Conservation (phyloP, 2,888 invertebrate genomes). For the Drosophila kanekoi region DNA sequence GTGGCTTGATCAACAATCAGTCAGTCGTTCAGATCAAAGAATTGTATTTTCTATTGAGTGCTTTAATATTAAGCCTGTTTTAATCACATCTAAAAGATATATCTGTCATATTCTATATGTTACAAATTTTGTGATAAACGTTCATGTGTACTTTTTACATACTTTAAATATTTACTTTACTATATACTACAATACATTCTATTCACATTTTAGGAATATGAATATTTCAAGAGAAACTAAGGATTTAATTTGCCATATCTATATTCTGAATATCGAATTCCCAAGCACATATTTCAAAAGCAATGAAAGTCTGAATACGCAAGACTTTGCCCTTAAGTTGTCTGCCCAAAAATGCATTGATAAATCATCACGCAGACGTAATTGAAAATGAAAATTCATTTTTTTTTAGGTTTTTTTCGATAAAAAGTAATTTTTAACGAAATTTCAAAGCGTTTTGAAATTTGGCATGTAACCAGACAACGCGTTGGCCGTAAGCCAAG, state of each 20-base stretch:
- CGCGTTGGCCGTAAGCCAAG: constrained; percentile 63
- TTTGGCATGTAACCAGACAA: constrained; percentile 68
- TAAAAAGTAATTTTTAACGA: constrained; percentile 62
- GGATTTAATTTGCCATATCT: neutral
- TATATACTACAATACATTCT: too few relatives aligned
- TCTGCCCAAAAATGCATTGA: constrained; percentile 43
- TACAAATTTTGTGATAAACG: too few relatives aligned
- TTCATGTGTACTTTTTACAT: too few relatives aligned
- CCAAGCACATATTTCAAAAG: neutral
- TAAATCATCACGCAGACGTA: constrained; percentile 68
- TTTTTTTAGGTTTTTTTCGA: constrained; percentile 31
- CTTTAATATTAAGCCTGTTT: too few relatives aligned
- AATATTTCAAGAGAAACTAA: neutral
- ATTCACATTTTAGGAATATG: too few relatives aligned
- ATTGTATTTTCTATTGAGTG: too few relatives aligned
- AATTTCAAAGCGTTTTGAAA: constrained; percentile 57
- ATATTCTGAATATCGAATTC: constrained; percentile 7
- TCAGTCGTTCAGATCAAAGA: too few relatives aligned
- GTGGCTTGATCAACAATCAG: too few relatives aligned
- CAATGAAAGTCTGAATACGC: neutral
- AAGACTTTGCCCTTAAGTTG: constrained; percentile 3
- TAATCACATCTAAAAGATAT: too few relatives aligned
- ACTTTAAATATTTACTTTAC: too few relatives aligned
- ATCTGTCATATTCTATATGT: too few relatives aligned
- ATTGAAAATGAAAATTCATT: constrained; percentile 60